phyloP scores from a whole-genome alignment of 1,140 invertebrate species.

The Nebria ingens region DNA sequence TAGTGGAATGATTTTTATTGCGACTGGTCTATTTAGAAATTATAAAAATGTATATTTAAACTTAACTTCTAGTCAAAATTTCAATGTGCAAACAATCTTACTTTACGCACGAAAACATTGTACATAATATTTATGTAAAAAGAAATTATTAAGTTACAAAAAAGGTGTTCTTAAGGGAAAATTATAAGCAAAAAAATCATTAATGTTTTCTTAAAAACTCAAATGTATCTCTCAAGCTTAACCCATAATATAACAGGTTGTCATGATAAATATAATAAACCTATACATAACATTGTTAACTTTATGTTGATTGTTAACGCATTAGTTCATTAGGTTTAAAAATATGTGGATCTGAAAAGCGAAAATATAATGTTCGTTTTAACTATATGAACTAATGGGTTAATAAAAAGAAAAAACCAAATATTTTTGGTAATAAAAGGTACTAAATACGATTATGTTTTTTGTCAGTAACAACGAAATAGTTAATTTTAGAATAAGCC shows the following conservation, averaged over 20 bases:
- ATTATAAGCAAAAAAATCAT: not conserved
- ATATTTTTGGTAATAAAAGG: not conserved
- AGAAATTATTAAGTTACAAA: not conserved
- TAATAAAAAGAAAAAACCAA: not conserved
- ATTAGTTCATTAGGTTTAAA: not conserved
- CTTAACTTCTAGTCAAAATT: conserved; percentile 5
- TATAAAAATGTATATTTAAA: not conserved
- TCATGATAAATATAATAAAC: too few species aligned
- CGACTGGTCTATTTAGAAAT: conserved; percentile 6
- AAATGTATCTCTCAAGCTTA: not conserved
- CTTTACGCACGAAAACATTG: not conserved
- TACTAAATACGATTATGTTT: not conserved
- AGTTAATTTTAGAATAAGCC: not conserved
- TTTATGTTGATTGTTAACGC: not conserved
- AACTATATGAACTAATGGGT: too few species aligned
- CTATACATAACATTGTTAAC: not conserved
- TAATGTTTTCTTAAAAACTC: not conserved
- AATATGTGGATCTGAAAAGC: not conserved
- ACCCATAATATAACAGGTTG: not conserved
- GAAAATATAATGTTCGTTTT: not conserved
- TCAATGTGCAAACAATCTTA: conserved; percentile 5
- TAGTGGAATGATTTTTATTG: not conserved
- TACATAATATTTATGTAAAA: conserved; percentile 5
- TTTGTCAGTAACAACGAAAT: not conserved
- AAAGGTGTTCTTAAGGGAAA: not conserved